Conservation (phyloP, 2,797 vertebrate species). For the Muscicapa comitata region DNA sequence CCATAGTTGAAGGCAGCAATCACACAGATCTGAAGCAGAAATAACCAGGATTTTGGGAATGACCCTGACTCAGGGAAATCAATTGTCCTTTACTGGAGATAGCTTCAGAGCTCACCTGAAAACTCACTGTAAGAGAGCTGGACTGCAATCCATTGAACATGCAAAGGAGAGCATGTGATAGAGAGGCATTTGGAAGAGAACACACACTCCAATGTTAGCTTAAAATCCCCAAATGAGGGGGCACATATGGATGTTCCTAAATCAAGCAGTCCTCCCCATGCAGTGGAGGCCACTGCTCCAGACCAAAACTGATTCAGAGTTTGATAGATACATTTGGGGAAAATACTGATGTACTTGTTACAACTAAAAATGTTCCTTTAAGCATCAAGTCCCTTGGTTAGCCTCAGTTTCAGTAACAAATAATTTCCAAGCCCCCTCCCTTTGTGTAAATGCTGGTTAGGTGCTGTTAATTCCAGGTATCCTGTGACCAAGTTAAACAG, state of each 20-base stretch:
- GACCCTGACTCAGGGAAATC: not conserved
- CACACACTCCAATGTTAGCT: not conserved
- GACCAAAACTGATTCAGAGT: not conserved
- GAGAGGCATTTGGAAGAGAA: not conserved
- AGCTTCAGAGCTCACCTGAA: not conserved
- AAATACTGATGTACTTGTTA: not conserved
- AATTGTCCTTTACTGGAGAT: not conserved
- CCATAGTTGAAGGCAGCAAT: not conserved
- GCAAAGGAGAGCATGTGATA: not conserved
- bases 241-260: not conserved
- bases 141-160: not conserved
- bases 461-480: not conserved
- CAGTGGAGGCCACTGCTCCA: not conserved
- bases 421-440: not conserved
- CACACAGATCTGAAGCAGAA: not conserved
- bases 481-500: not conserved
- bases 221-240: not conserved
- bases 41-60: not conserved
- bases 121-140: not conserved
- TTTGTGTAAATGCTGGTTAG: not conserved
- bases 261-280: not conserved
- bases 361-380: not conserved
- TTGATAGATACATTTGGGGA: not conserved
- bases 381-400: not conserved
- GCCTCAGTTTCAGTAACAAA: not conserved